Base-by-base conservation (phyloP, 1,140 invertebrate genomes). In the Druon quercuslanigerum region DNA sequence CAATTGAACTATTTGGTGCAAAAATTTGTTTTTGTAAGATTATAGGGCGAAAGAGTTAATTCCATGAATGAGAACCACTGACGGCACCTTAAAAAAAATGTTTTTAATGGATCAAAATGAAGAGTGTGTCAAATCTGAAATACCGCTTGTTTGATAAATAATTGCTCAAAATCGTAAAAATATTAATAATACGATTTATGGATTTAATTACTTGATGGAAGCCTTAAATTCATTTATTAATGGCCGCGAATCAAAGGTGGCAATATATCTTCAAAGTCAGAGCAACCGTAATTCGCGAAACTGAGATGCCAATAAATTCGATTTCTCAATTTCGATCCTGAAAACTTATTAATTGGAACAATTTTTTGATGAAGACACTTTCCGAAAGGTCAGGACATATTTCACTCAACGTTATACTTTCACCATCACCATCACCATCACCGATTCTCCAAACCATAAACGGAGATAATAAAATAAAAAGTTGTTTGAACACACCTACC, bases 291-390 rank as follows among this genome's bases (percentile, higher is more conserved):
- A 57, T 57, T 57, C 56, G 25, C 20, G 2, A 57, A 57, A 20
- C 17, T 57, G 19, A 57, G 56, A 13, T 25, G 19, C 56, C 56
- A 57, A 57, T 57, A 57, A 57, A 57, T 20, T 57, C 56, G 56
- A 57, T 57, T 57, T 57, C 56, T 57, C 56, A 57, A 57, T 57
- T 17, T 19, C 8, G 56, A 57, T 57, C 25, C 19, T 57, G 56
- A 57, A 57, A 57, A 57, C 20, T 57, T 25, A 57, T 57, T 57
- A 57, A 57, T 25, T 57, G 56, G 56, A 57, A 20, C 56, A 57
- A 57, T 57, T 25, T 57, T 57, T 57, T 20, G 56, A 57, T 57
- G 56, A 57, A 57, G 56, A 57, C 56, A 25, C 56, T 57, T 57
- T 57, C 56, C 13, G 56, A 57, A 57, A 20, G 56, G 56, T 57